phyloP scores from a whole-genome alignment of 2,888 invertebrate species.

The Harpalus rufipes region DNA sequence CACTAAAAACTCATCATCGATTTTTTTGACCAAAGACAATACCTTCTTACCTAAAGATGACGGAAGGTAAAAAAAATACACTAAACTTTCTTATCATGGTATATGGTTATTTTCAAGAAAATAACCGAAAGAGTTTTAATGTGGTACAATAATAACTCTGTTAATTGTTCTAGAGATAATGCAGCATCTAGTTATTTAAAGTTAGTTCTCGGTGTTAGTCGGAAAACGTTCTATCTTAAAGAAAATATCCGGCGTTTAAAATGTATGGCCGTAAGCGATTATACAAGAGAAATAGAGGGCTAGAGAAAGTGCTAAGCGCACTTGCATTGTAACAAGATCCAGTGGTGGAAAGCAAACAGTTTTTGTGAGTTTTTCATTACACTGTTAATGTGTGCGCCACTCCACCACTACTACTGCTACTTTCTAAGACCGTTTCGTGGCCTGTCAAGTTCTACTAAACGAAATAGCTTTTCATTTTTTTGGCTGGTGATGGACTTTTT shows the following conservation, averaged over 20 bases:
- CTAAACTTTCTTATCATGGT: no score
- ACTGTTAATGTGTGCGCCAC: slow-evolving; percentile 48
- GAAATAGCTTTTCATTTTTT: slow-evolving; percentile 60
- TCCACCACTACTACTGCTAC: no score
- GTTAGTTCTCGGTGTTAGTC: no score
- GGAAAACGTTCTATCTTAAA: not conserved
- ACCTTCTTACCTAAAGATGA: no score
- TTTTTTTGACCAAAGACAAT: no score
- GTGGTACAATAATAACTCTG: no score
- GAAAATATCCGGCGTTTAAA: slow-evolving; percentile 4
- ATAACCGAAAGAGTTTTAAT: no score
- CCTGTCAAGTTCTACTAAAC: slow-evolving; percentile 31
- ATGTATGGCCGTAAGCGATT: not conserved
- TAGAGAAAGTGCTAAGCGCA: slow-evolving; percentile 7
- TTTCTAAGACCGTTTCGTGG: not conserved
- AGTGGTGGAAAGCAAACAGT: slow-evolving; percentile 40
- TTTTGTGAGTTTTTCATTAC: slow-evolving; percentile 60
- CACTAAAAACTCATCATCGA: no score
- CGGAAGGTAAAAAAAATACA: no score
- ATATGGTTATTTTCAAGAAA: no score
- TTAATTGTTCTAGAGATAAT: no score
- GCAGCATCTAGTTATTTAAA: no score
- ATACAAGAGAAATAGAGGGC: slow-evolving; percentile 4
- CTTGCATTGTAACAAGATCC: not conserved
- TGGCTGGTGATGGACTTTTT: slow-evolving; percentile 58